A percentile compares a stretch with the other conserved stretches of the same genome.
Conservation (phyloP, 2,888 invertebrate species). For the Biston betularia region DNA sequence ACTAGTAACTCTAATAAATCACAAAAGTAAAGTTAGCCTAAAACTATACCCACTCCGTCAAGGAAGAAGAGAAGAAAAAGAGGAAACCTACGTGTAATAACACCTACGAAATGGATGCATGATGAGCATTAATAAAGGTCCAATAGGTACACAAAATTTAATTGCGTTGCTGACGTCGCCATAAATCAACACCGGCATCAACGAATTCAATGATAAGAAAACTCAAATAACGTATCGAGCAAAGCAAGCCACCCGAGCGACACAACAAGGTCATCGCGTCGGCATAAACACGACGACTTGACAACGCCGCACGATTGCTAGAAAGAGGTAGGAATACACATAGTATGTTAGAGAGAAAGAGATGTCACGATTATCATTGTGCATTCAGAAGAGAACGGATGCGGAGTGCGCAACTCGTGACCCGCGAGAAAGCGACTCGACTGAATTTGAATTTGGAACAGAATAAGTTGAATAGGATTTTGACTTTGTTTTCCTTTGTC, state of each 20-base stretch:
- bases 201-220: slow-evolving; percentile 7
- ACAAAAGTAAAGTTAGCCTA: no score
- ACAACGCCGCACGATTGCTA: slow-evolving; percentile 69
- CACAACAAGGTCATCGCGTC: slow-evolving; percentile 75
- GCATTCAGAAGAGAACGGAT: slow-evolving; percentile 81
- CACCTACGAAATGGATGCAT: no score
- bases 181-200: slow-evolving; percentile 17
- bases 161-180: slow-evolving; percentile 6
- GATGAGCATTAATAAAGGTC: background rate
- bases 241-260: slow-evolving; percentile 57
- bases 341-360: slow-evolving; percentile 50
- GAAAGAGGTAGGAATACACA: slow-evolving; percentile 53
- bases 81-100: no score
- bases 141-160: background rate
- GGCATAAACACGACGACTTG: slow-evolving; percentile 60
- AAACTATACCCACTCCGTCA: no score
- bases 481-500: background rate
- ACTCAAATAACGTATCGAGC: slow-evolving; percentile 16
- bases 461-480: slow-evolving; percentile 46
- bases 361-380: slow-evolving; percentile 71
- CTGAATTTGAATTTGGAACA: slow-evolving; percentile 79
- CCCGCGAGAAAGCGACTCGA: slow-evolving; percentile 79
- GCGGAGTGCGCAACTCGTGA: slow-evolving; percentile 77
- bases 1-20: no score
- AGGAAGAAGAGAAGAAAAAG: no score